phyloP scores from a whole-genome alignment of 1,140 invertebrate species.

The Drosophila bipectinata region DNA sequence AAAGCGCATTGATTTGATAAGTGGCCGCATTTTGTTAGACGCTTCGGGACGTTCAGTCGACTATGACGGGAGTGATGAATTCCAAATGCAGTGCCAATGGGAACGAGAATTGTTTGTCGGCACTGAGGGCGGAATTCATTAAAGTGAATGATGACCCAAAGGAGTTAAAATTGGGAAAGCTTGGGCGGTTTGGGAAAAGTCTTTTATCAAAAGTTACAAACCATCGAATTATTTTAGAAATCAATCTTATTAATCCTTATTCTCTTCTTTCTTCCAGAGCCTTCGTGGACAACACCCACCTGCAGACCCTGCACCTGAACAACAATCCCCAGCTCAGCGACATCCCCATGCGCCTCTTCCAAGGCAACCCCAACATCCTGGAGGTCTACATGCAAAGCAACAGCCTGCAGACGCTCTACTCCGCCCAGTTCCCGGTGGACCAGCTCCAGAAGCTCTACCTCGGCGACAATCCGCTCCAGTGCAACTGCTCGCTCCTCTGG shows the following conservation, averaged over 20 bases:
- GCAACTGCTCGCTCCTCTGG: constrained; percentile 95
- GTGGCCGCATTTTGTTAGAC: constrained; percentile 52
- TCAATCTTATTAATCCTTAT: neutral
- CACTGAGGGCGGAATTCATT: constrained; percentile 27
- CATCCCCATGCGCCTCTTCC: constrained; percentile 89
- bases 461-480: constrained; percentile 92
- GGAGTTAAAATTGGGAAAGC: neutral
- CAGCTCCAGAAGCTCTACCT: constrained; percentile 88
- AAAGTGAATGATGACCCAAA: constrained; percentile 20
- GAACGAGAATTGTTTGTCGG: constrained; percentile 34
- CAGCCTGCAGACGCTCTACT: constrained; percentile 89
- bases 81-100: constrained; percentile 38
- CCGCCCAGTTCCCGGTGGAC: constrained; percentile 91
- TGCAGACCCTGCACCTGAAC: constrained; percentile 91
- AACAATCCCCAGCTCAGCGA: constrained; percentile 89
- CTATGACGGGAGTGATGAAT: constrained; percentile 36
- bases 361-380: constrained; percentile 90
- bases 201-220: neutral
- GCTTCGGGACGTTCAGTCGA: constrained; percentile 31
- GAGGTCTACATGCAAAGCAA: constrained; percentile 90
- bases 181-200: too few relatives aligned
- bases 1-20: constrained; percentile 68
- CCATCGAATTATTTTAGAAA: too few relatives aligned
- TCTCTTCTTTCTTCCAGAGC: constrained; percentile 85
- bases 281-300: constrained; percentile 92